A percentile compares a stretch with the other conserved stretches of the same genome.
Evolutionary conservation across 2,888 invertebrate species (phyloP).

Genomic region (Rhamnusium bicolor): DNA sequence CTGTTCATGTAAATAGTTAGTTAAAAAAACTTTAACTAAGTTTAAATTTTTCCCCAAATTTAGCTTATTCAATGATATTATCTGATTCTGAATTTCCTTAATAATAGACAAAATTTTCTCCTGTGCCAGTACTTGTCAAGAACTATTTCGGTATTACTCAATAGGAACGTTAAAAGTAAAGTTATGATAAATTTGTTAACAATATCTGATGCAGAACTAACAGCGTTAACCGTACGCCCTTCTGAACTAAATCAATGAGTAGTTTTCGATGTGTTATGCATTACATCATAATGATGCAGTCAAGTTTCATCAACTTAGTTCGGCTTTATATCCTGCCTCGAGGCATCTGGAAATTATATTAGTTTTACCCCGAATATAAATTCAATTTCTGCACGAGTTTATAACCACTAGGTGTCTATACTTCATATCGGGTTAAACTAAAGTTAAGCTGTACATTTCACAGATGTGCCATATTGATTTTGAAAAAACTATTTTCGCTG

Average conservation of each 20-base stretch:
- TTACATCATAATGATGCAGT: constrained; percentile 52
- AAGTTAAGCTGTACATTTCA: constrained; percentile 13
- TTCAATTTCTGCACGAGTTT: constrained; percentile 45
- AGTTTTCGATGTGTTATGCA: constrained; percentile 47
- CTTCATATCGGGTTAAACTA: constrained; percentile 32
- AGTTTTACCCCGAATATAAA: constrained; percentile 49
- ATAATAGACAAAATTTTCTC: no score
- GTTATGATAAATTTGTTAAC: constrained; percentile 30
- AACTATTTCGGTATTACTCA: background rate
- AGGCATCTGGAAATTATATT: constrained; percentile 50
- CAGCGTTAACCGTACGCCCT: constrained; percentile 36
- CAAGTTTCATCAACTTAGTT: constrained; percentile 52
- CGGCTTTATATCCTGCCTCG: constrained; percentile 41
- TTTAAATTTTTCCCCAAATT: no score
- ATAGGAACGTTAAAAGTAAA: background rate
- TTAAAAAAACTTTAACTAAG: no score
- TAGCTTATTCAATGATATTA: no score
- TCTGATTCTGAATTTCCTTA: no score
- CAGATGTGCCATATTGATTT: constrained; percentile 25
- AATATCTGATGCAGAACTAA: constrained; percentile 44
- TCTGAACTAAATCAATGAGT: constrained; percentile 44
- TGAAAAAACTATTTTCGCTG: background rate
- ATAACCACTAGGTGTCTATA: constrained; percentile 43
- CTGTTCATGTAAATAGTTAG: no score
- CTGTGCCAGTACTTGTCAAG: background rate